A percentile compares a stretch with the other conserved stretches of the same genome.
Evolutionary conservation across 2,797 vertebrate species (phyloP).

Genomic region (Gorsachius magnificus): DNA sequence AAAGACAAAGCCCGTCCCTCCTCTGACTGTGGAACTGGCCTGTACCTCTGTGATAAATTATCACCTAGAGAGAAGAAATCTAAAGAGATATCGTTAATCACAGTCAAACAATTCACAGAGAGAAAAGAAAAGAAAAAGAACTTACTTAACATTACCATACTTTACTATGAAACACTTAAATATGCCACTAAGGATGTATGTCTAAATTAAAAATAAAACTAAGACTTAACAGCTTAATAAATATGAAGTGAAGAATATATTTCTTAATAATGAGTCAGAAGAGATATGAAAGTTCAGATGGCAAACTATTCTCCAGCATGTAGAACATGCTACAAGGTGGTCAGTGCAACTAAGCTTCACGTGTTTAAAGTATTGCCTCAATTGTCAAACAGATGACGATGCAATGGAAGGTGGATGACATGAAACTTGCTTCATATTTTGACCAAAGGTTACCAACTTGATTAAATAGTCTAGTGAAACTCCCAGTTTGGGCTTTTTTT

Average conservation of each 20-base stretch:
- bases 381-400: background rate
- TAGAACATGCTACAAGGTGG: conserved; percentile 70
- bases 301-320: conserved; percentile 94
- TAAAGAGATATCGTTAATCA: conserved; percentile 99
- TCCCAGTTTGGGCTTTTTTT: background rate
- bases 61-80: conserved; percentile 99
- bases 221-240: conserved; percentile 90
- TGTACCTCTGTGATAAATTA: conserved; percentile 99
- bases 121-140: conserved; percentile 85
- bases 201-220: conserved; percentile 88
- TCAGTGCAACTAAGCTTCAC: conserved; percentile 25
- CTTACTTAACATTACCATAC: conserved; percentile 97
- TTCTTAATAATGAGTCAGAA: conserved; percentile 76
- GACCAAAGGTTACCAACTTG: background rate
- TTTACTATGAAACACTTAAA: conserved; percentile 90
- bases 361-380: conserved; percentile 33
- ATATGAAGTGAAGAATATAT: conserved; percentile 74
- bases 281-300: conserved; percentile 87
- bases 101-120: conserved; percentile 96
- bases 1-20: conserved; percentile 78
- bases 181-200: conserved; percentile 85
- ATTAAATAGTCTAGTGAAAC: background rate
- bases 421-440: background rate
- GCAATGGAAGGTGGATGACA: conserved; percentile 14
- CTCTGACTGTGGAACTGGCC: conserved; percentile 87